Evolutionary conservation across 2,888 invertebrate species (phyloP).

Genomic region (Scrobipalpa costella): DNA sequence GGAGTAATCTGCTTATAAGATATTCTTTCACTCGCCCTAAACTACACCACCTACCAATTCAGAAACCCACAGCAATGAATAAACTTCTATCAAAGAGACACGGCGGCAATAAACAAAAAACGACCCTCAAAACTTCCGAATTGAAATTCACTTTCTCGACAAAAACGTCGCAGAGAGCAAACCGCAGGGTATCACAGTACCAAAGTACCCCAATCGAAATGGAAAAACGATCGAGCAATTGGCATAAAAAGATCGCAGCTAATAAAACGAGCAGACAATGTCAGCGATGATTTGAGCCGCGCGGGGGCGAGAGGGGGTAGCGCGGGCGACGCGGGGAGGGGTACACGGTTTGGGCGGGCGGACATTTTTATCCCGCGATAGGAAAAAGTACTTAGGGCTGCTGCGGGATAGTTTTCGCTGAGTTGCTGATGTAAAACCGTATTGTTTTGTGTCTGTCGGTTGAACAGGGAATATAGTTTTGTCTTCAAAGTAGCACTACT

Average conservation of each 20-base stretch:
- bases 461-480: neutral
- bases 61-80: conserved; percentile 3
- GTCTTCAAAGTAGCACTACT: too few relatives aligned
- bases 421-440: neutral
- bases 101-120: conserved; percentile 22
- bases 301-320: conserved; percentile 39
- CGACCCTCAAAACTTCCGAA: conserved; percentile 32
- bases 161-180: conserved; percentile 43
- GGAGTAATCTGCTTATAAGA: too few relatives aligned
- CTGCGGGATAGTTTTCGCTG: neutral
- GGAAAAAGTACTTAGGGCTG: conserved; percentile 47
- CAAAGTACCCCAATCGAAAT: conserved; percentile 69
- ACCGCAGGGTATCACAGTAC: conserved; percentile 39
- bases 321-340: conserved; percentile 40
- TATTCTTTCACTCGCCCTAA: neutral
- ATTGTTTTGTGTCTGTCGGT: neutral
- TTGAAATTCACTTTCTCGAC: conserved; percentile 50
- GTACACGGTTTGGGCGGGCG: conserved; percentile 78
- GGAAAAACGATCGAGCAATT: conserved; percentile 72
- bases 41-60: neutral
- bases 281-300: conserved; percentile 68
- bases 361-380: conserved; percentile 65
- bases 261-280: conserved; percentile 69
- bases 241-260: conserved; percentile 76
- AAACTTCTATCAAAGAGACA: conserved; percentile 17